A percentile compares a stretch with the other conserved stretches of the same genome.
Evolutionary conservation across 2,113 vertebrate species (phyloP).

Genomic region (Grus americana): DNA sequence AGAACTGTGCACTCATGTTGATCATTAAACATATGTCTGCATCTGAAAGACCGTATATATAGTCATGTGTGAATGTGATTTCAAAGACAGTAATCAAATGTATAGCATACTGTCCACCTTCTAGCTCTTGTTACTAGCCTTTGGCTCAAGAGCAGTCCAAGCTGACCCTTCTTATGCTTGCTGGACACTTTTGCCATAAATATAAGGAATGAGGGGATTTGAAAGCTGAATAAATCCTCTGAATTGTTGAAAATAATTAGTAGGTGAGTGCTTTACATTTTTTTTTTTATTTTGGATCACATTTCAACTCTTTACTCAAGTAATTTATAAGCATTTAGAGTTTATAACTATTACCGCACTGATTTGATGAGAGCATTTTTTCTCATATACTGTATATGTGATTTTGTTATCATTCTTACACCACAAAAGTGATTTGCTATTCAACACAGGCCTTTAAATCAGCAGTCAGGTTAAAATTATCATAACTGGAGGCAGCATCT

Average conservation of each 20-base stretch:
- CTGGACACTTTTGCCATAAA: neutral
- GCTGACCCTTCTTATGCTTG: neutral
- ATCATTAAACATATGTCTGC: neutral
- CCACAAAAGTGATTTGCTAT: neutral
- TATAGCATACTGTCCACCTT: neutral
- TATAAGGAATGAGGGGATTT: slow-evolving; percentile 10
- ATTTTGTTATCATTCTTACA: neutral
- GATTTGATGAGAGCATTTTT: neutral
- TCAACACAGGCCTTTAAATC: neutral
- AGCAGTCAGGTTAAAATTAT: neutral
- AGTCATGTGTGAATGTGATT: neutral
- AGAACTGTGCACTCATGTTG: neutral
- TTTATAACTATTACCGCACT: neutral
- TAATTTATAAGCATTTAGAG: neutral
- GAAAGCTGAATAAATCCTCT: slow-evolving; percentile 4
- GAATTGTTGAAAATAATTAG: neutral
- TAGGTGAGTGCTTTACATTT: neutral
- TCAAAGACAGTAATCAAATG: neutral
- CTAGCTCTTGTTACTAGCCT: neutral
- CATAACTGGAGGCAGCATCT: neutral
- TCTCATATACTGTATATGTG: neutral
- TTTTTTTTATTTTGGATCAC: neutral
- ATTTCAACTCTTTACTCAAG: neutral
- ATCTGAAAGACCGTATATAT: neutral
- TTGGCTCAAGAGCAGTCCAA: neutral